Percentiles rank a stretch among this genome's conserved stretches.
Evolutionary conservation across 2,113 vertebrate genomes (phyloP).

Genomic region (Caranx ignobilis): DNA sequence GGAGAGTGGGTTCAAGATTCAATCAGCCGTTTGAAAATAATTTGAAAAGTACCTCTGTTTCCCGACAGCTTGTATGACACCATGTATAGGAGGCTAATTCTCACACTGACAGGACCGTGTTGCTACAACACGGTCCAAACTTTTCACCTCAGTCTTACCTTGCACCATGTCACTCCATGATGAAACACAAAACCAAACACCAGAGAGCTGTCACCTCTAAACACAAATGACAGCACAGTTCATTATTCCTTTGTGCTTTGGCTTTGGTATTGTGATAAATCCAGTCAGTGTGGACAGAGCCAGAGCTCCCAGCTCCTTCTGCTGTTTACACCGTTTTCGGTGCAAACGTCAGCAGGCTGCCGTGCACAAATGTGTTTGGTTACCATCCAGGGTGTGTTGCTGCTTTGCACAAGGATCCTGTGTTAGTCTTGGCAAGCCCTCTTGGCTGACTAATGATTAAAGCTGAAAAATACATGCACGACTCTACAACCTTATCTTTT

Average conservation of each 20-base stretch:
- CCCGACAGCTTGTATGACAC: too few relatives aligned
- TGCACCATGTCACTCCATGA: constrained; percentile 10
- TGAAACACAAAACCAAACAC: not conserved
- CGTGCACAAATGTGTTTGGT: not conserved
- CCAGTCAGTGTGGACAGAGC: not conserved
- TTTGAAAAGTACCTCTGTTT: not conserved
- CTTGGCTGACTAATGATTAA: constrained; percentile 47
- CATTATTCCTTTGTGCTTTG: not conserved
- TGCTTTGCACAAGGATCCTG: constrained; percentile 37
- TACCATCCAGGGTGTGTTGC: constrained; percentile 68
- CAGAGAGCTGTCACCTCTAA: not conserved
- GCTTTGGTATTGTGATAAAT: not conserved
- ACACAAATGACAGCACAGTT: not conserved
- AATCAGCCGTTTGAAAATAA: not conserved
- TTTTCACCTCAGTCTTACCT: constrained; percentile 22
- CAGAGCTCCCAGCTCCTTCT: constrained; percentile 3
- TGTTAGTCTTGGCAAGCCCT: constrained; percentile 75
- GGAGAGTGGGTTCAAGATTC: not conserved
- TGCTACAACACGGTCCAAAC: not conserved
- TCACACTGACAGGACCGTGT: not conserved
- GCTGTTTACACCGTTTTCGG: constrained; percentile 39
- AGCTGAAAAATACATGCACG: not conserved
- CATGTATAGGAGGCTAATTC: too few relatives aligned
- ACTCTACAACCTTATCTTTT: constrained; percentile 21
- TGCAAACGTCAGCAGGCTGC: constrained; percentile 61